Evolutionary conservation across 2,797 vertebrate species (phyloP), one percentile per base, ranked within the genome.

Genomic region (Lemur catta): DNA sequence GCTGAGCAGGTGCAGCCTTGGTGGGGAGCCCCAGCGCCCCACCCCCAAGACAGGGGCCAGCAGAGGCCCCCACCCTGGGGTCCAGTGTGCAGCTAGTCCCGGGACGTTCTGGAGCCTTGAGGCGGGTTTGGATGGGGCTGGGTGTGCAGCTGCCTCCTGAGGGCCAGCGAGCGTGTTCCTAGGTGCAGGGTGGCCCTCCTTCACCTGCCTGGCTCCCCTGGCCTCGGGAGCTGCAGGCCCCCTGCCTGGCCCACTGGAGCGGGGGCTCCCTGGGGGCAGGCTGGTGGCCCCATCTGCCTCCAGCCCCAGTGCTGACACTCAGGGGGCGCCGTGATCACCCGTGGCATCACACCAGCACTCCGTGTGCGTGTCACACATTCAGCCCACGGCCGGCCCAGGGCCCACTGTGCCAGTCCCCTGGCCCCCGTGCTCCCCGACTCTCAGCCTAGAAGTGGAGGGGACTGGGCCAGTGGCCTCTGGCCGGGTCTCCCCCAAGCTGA

Each of bases 381-480:
- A 17, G 35, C 50, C 33, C n/a, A 1, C 20, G 4, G 67, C 35
- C 2, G 3, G 26, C 30, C 48, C 88, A n/a, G 18, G 65, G 11
- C 18, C 59, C 9, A 43, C 4, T 38, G 43, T 1, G 3, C 46
- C 65, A 26, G 63, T 3, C 28, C 26, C 26, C 26, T 1, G 0
- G 26, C 43, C 65, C 41, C 5, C 48, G 0, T 3, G 2, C 26
- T 59, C 59, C 86, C 33, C 0, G 6, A 18, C 3, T 50, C 71
- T 61, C 80, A 61, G 87, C n/a, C 41, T 6, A 33, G 41, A 71
- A 8, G 48, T 22, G 11, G 48, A 63, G 18, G 28, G 14, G 26
- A 22, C 30, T 0, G 0, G 48, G 33, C 0, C 0, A 12, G 7
- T 14, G 33, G 67, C 57, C 81, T 46, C 33, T 3, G 12, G 43